Evolutionary conservation across 2,888 invertebrate genomes (phyloP).

Genomic region (Agrotis exclamationis): DNA sequence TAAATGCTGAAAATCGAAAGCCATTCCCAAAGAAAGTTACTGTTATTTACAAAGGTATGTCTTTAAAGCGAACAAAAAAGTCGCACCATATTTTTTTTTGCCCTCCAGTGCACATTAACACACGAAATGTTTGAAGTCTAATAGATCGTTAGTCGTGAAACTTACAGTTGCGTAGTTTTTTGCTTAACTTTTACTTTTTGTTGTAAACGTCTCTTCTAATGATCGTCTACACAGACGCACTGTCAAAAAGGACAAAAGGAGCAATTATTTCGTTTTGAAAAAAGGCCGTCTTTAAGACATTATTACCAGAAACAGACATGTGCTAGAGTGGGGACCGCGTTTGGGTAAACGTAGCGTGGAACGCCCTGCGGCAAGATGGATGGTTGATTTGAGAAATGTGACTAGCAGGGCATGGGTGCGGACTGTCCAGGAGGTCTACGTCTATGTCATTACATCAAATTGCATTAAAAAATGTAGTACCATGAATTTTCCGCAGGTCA

Average conservation of each 20-base stretch:
- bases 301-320: not conserved
- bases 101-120: constrained; percentile 1
- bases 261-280: not conserved
- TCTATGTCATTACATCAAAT: too few species aligned
- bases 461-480: too few species aligned
- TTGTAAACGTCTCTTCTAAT: constrained; percentile 20
- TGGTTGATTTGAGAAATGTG: too few species aligned
- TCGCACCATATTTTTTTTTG: constrained; percentile 22
- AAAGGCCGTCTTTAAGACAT: not conserved
- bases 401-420: too few species aligned
- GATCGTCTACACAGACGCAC: constrained; percentile 23
- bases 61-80: not conserved
- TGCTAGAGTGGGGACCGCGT: too few species aligned
- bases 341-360: too few species aligned
- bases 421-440: too few species aligned
- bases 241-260: constrained; percentile 10
- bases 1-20: not conserved
- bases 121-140: constrained; percentile 15
- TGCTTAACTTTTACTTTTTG: constrained; percentile 19
- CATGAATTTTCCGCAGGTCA: too few species aligned
- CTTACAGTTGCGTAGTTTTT: constrained; percentile 13
- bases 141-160: constrained; percentile 29
- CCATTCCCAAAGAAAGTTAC: too few species aligned
- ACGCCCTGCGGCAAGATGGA: too few species aligned
- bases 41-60: not conserved